These are phyloP conservation scores for Eubasilissa regina DNA, from an alignment of 1,140 invertebrate genomes.

Conservation along the genomic window DNA sequence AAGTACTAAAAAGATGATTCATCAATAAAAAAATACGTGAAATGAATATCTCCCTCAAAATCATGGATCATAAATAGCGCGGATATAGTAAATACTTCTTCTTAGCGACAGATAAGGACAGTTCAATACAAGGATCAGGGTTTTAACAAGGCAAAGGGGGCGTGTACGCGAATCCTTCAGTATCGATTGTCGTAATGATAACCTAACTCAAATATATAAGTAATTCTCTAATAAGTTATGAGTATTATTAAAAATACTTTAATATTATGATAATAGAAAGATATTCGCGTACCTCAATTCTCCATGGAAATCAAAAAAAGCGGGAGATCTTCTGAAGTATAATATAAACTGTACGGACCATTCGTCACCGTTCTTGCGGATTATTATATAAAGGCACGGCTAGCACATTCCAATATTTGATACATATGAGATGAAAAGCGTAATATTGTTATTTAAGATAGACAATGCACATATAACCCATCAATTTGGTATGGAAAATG, in stretches of 20 bases:
- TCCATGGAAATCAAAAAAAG: conserved; percentile 20
- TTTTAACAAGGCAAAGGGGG: conserved; percentile 26
- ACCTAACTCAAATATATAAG: background rate
- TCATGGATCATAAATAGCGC: background rate
- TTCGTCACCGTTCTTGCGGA: background rate
- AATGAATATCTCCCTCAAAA: too few relatives aligned
- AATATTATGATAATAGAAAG: background rate
- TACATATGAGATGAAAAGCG: background rate
- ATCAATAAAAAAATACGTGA: conserved; percentile 10
- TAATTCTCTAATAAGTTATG: background rate
- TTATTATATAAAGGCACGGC: background rate
- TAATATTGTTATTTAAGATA: background rate
- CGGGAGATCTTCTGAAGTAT: conserved; percentile 29
- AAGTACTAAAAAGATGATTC: conserved; percentile 28
- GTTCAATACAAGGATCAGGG: background rate
- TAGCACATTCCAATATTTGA: background rate
- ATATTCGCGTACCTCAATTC: conserved; percentile 23
- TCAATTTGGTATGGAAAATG: background rate
- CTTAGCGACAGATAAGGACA: background rate
- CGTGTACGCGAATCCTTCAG: conserved; percentile 18
- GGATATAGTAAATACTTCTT: background rate
- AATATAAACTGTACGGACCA: conserved; percentile 22
- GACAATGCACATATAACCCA: background rate
- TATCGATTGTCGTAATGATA: conserved; percentile 33
- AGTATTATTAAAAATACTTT: background rate